phyloP scores from a whole-genome alignment of 2,888 invertebrate genomes.

The Dichetophora obliterata region DNA sequence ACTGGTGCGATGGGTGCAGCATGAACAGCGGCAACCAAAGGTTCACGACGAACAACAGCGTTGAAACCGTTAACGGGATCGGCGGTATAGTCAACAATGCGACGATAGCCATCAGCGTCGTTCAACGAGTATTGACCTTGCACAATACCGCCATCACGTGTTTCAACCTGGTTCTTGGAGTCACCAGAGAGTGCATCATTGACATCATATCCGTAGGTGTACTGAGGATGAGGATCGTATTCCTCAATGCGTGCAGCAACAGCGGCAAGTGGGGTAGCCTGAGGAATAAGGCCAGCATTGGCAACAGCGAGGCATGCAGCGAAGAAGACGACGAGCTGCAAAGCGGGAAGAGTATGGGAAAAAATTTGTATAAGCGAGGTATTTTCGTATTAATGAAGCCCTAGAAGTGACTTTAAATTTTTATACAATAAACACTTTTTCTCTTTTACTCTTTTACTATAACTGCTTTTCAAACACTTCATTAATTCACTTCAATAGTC shows the following conservation, averaged over 20 bases:
- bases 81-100: conserved; percentile 69
- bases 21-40: conserved; percentile 62
- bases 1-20: conserved; percentile 45
- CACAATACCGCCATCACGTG: conserved; percentile 68
- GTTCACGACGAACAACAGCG: conserved; percentile 68
- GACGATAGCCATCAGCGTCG: conserved; percentile 69
- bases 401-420: neutral
- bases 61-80: conserved; percentile 69
- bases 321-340: conserved; percentile 63
- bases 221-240: conserved; percentile 69
- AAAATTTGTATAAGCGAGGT: neutral
- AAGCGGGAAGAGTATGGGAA: conserved; percentile 25
- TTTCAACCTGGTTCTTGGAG: conserved; percentile 68
- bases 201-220: conserved; percentile 68
- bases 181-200: conserved; percentile 69
- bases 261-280: conserved; percentile 59
- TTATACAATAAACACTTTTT: neutral
- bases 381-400: neutral
- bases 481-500: neutral
- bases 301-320: conserved; percentile 63
- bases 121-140: conserved; percentile 69
- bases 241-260: conserved; percentile 62
- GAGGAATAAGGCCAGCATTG: conserved; percentile 62
- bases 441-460: neutral
- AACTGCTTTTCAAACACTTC: neutral